Evolutionary conservation across 2,888 invertebrate genomes (phyloP).

Genomic region (Beris morrisii): DNA sequence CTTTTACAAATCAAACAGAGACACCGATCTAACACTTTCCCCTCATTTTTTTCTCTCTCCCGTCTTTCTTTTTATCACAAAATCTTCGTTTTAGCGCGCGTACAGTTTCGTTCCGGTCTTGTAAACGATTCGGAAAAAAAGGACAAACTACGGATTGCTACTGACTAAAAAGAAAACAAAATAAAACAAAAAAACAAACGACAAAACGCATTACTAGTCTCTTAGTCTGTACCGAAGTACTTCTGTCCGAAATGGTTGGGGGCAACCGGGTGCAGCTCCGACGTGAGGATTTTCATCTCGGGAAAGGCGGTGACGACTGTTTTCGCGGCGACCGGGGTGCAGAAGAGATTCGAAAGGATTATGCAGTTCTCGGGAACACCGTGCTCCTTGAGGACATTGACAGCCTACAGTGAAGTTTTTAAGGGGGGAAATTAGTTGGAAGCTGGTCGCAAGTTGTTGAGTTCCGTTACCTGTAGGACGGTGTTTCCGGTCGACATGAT

Average conservation of each 20-base stretch:
- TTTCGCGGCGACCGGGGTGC: conserved; percentile 88
- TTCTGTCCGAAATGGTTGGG: conserved; percentile 98
- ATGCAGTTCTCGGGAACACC: conserved; percentile 92
- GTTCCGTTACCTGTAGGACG: conserved; percentile 69
- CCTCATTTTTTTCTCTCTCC: no score
- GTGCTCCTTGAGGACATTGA: conserved; percentile 91
- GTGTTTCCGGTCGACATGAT: conserved; percentile 99
- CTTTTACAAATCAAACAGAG: no score
- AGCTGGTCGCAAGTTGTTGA: background rate
- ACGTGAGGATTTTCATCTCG: conserved; percentile 91
- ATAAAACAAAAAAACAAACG: no score
- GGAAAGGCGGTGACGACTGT: conserved; percentile 84
- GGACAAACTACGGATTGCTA: no score
- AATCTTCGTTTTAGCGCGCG: no score
- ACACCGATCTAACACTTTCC: no score
- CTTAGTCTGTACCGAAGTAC: conserved; percentile 95
- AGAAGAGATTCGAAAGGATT: conserved; percentile 95
- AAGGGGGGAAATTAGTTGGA: conserved; percentile 31
- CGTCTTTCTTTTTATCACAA: no score
- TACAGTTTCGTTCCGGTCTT: no score
- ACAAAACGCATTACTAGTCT: no score
- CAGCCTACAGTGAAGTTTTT: conserved; percentile 66
- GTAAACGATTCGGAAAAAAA: no score
- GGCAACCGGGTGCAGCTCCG: conserved; percentile 91
- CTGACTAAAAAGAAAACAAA: no score